Conservation (phyloP, 2,888 invertebrate species). For the Tetranychus truncatus region DNA sequence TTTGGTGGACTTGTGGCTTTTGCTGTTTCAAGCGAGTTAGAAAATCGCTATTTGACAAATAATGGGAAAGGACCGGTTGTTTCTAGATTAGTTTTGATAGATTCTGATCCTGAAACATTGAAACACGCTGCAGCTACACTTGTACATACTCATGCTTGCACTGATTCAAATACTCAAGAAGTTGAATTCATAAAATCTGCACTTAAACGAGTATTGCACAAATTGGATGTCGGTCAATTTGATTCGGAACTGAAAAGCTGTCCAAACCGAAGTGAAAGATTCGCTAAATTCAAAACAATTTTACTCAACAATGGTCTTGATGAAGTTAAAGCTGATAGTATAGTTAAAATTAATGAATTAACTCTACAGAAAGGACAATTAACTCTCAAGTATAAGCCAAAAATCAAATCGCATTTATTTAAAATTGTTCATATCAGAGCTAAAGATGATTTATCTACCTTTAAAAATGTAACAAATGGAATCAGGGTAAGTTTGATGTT, state of each 20-base stretch:
- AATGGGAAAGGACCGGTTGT: background rate
- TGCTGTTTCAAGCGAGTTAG: background rate
- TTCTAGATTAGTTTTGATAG: background rate
- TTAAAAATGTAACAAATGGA: background rate
- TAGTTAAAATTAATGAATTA: constrained; percentile 1
- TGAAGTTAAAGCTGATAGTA: background rate
- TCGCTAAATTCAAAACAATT: background rate
- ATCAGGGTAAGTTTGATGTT: background rate
- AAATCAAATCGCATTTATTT: background rate
- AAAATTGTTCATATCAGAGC: background rate
- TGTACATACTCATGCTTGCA: background rate
- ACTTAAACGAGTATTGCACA: background rate
- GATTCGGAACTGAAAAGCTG: background rate
- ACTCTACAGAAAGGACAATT: background rate
- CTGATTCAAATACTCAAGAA: background rate
- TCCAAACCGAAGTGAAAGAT: background rate
- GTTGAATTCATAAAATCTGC: background rate
- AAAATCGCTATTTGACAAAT: background rate
- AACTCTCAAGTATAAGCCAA: background rate
- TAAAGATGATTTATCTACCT: background rate
- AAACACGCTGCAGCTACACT: background rate
- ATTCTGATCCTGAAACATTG: constrained; percentile 2
- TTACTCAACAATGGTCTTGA: background rate
- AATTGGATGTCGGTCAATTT: background rate
- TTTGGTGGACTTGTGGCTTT: background rate